Evolutionary conservation across 2,888 invertebrate species (phyloP).

Genomic region (Metalampra italica): DNA sequence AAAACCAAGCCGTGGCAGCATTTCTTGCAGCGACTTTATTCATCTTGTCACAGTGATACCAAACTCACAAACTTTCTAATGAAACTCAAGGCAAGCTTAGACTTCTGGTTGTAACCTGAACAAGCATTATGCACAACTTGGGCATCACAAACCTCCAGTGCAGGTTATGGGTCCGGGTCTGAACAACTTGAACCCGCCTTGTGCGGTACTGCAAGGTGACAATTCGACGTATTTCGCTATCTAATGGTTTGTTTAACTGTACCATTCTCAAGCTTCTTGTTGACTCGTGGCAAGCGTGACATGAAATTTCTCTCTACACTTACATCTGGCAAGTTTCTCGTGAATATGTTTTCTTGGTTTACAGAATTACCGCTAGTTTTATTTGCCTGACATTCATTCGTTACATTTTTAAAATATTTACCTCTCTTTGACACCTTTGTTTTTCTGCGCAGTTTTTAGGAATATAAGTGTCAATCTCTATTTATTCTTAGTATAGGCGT

Average conservation of each 20-base stretch:
- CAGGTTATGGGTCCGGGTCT: too few relatives aligned
- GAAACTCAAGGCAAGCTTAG: neutral
- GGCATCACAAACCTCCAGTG: too few relatives aligned
- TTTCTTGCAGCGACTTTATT: neutral
- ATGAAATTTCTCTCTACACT: constrained; percentile 32
- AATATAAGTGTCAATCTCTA: too few relatives aligned
- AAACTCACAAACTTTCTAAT: constrained; percentile 18
- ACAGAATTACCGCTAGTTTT: neutral
- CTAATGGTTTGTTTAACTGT: constrained; percentile 36
- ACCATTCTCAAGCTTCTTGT: constrained; percentile 14
- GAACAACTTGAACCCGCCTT: too few relatives aligned
- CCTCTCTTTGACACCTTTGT: neutral
- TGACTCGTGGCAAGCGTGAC: constrained; percentile 30
- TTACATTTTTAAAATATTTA: neutral
- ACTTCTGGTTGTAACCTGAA: too few relatives aligned
- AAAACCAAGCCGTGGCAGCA: too few relatives aligned
- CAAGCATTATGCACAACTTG: too few relatives aligned
- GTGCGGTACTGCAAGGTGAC: neutral
- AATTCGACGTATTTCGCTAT: constrained; percentile 14
- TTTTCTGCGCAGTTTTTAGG: too few relatives aligned
- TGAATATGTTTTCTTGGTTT: neutral
- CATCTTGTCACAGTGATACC: constrained; percentile 11
- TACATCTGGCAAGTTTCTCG: constrained; percentile 14
- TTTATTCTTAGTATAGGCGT: too few relatives aligned
- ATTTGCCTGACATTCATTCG: neutral